Conservation (phyloP, 92 coral and sea anemone species). For the Zoanthus sansibaricus region DNA sequence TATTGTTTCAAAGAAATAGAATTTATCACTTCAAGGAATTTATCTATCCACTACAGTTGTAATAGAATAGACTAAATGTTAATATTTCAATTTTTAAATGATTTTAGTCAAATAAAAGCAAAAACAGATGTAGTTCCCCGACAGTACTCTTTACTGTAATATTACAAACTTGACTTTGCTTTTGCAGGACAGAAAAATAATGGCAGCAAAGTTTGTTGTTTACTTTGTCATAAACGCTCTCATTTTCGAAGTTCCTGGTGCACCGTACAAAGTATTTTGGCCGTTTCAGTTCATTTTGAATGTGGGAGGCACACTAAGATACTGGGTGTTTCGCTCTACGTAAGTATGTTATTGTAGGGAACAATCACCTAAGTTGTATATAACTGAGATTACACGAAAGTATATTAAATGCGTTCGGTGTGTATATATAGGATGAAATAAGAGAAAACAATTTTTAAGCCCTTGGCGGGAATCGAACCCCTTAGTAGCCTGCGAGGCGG, state of each 20-base stretch:
- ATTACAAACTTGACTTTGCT: background rate
- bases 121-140: background rate
- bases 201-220: constrained; percentile 92
- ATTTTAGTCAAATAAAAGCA: background rate
- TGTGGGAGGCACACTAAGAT: constrained; percentile 83
- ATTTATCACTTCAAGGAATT: no score
- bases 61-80: no score
- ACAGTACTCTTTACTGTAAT: background rate
- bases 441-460: no score
- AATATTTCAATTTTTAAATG: no score
- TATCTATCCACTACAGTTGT: no score
- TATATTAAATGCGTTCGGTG: no score
- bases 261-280: constrained; percentile 92
- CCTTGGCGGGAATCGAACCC: no score
- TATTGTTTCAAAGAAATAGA: no score
- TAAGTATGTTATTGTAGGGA: constrained; percentile 64
- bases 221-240: constrained; percentile 81
- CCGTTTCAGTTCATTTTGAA: constrained; percentile 96
- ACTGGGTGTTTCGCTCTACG: constrained; percentile 99
- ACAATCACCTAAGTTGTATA: no score
- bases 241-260: constrained; percentile 92
- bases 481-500: no score
- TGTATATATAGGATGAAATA: no score
- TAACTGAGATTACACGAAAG: no score
- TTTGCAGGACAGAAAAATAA: constrained; percentile 85